Conservation (phyloP, 1,140 invertebrate genomes). For the Drosophila cardini region DNA sequence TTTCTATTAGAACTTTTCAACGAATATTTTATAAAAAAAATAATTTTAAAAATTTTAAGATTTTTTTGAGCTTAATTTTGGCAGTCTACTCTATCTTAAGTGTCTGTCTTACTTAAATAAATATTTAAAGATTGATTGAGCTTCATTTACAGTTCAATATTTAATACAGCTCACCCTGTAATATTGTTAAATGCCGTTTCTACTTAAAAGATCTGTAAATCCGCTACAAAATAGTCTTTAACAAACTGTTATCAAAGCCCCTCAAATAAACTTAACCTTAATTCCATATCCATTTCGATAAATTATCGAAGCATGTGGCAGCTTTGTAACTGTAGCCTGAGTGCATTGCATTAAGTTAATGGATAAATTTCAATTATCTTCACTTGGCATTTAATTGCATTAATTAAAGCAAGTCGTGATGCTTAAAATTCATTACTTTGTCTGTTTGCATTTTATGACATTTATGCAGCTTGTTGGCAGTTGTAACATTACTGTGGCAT, state of each 20-base stretch:
- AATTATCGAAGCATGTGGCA: neutral
- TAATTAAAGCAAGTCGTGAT: conserved; percentile 55
- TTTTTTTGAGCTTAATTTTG: too few species aligned
- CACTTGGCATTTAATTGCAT: conserved; percentile 51
- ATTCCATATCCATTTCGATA: neutral
- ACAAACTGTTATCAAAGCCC: neutral
- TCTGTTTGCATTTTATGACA: conserved; percentile 38
- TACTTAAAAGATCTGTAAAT: too few species aligned
- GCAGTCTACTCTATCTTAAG: too few species aligned
- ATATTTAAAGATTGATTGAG: too few species aligned
- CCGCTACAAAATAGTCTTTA: too few species aligned
- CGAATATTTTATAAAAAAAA: too few species aligned
- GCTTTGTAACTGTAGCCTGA: conserved; percentile 22
- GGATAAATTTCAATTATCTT: conserved; percentile 49
- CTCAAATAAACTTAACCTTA: neutral
- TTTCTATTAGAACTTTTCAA: too few species aligned
- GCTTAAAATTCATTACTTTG: conserved; percentile 49
- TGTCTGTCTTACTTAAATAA: too few species aligned
- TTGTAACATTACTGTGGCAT: neutral
- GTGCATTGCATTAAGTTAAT: conserved; percentile 34
- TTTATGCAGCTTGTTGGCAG: conserved; percentile 20
- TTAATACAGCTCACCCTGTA: too few species aligned
- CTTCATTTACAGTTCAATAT: too few species aligned
- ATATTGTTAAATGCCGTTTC: too few species aligned
- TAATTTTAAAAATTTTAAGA: too few species aligned